Base-by-base conservation (phyloP, 2,113 vertebrate species). In the Cacatua alba region DNA sequence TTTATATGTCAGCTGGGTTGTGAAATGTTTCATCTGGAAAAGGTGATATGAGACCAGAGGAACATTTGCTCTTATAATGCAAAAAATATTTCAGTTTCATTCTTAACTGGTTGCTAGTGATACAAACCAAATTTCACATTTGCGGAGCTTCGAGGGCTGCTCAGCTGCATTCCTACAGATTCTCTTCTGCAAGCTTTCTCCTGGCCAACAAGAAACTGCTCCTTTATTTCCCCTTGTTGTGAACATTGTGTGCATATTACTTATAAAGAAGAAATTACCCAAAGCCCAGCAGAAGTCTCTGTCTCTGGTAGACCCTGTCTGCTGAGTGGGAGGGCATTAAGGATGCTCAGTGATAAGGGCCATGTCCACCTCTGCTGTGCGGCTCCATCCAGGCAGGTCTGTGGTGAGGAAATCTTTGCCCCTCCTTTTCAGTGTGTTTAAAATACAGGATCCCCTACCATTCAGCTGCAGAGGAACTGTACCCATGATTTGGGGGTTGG, bases 1-100 rank as follows among this genome's bases (percentile, higher is more conserved):
- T 96, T 95, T 97, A 77, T 93, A 57, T 78, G 83, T 75, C 92
- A 51, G 91, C 77, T 60, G 94, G 60, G 77, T 62, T 95, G 94
- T 94, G 91, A 97, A 95, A 85, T 65, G 92, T 90, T 96, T 96
- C 94, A 93, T 96, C 92, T 95, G 94, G 94, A 94, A 93, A 96
- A 97, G 95, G 92, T 97, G 96, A 94, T 93, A 82, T 8, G 51
- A 97, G 94, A 94, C 69, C 84, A 53, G 85, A 82, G 80, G 75
- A 97, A 89, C 77, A 94, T 88, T 93, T 96, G 95, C 89, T 97
- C 60, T 89, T 88, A 44, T 24, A 82, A 82, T 52, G 83, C 83
- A 94, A 88, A 83, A 95, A 95, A 41, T 60, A 63, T 49, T 97
- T 87, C 92, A 25, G 70, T 96, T 95, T 97, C 39, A 55, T 90